These are phyloP conservation scores for Hyperoplus lanceolatus DNA, from an alignment of 2,797 vertebrate genomes.

Conservation along the genomic window DNA sequence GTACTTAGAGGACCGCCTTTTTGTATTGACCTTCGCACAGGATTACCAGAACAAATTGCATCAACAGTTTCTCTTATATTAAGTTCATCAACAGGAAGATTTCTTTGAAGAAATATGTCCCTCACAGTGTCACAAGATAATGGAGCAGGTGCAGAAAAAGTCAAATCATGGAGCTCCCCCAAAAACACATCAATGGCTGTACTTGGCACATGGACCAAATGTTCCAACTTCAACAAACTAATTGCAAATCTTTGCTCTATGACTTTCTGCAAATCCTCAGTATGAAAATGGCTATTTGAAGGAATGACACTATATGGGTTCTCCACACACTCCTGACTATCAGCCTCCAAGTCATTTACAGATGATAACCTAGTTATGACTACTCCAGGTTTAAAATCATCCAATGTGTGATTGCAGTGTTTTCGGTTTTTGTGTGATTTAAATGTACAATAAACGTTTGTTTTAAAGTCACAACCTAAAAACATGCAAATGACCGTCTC, in stretches of 20 bases:
- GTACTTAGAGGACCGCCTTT: neutral
- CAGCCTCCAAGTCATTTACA: neutral
- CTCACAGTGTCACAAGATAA: slow-evolving; percentile 34
- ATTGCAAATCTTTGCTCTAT: neutral
- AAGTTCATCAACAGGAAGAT: slow-evolving; percentile 23
- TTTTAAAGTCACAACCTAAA: slow-evolving; percentile 35
- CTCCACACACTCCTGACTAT: neutral
- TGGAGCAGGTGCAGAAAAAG: slow-evolving; percentile 6
- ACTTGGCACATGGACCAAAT: slow-evolving; percentile 7
- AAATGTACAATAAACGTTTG: slow-evolving; percentile 38
- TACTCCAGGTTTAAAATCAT: slow-evolving; percentile 46
- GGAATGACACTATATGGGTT: neutral
- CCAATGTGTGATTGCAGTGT: slow-evolving; percentile 27
- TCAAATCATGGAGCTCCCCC: slow-evolving; percentile 21
- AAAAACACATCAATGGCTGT: slow-evolving; percentile 7
- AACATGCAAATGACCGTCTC: slow-evolving; percentile 40
- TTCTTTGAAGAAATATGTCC: slow-evolving; percentile 40
- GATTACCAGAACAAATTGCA: slow-evolving; percentile 23
- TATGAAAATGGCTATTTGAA: neutral
- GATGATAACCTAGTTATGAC: slow-evolving; percentile 5
- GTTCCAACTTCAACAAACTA: slow-evolving; percentile 11
- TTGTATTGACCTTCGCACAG: slow-evolving; percentile 29
- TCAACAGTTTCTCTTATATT: slow-evolving; percentile 10
- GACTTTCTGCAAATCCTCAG: slow-evolving; percentile 1
- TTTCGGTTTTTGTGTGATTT: slow-evolving; percentile 40